These are phyloP conservation scores for Clanis bilineata DNA, from an alignment of 2,888 invertebrate genomes.

Conservation along the genomic window DNA sequence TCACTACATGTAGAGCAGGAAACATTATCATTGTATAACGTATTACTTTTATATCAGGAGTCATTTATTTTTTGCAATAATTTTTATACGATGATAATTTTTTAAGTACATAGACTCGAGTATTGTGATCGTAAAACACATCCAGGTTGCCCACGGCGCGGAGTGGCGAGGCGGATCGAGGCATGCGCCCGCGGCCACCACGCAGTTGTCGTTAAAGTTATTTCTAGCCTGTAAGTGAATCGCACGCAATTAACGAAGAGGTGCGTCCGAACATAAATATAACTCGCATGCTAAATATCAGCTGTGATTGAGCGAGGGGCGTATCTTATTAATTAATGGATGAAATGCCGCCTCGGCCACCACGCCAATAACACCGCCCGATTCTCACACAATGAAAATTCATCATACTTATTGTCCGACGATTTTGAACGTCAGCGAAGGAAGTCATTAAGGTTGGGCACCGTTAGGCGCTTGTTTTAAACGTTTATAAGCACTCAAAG, in stretches of 20 bases:
- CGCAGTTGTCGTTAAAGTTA: constrained; percentile 57
- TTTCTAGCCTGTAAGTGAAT: constrained; percentile 65
- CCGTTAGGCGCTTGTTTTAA: constrained; percentile 60
- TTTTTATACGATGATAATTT: neutral
- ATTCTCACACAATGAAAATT: constrained; percentile 76
- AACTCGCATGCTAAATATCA: constrained; percentile 64
- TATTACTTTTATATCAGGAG: too few relatives aligned
- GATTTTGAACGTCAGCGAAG: constrained; percentile 75
- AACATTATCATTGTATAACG: neutral
- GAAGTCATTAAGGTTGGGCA: constrained; percentile 67
- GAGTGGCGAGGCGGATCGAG: neutral
- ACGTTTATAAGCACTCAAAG: constrained; percentile 52
- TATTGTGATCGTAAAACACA: neutral
- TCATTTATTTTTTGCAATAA: too few relatives aligned
- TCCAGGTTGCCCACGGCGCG: neutral
- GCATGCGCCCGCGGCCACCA: constrained; percentile 42
- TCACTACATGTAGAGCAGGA: neutral
- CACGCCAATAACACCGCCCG: constrained; percentile 61
- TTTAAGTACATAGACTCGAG: neutral
- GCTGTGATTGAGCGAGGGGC: constrained; percentile 72
- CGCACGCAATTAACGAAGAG: constrained; percentile 69
- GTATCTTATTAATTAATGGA: constrained; percentile 77
- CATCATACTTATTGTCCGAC: constrained; percentile 77
- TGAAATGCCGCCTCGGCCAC: constrained; percentile 67
- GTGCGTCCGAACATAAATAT: constrained; percentile 70